A percentile compares a stretch with the other conserved stretches of the same genome.
phyloP scores from a whole-genome alignment of 2,888 invertebrate species.

The Ellobium chinense region DNA sequence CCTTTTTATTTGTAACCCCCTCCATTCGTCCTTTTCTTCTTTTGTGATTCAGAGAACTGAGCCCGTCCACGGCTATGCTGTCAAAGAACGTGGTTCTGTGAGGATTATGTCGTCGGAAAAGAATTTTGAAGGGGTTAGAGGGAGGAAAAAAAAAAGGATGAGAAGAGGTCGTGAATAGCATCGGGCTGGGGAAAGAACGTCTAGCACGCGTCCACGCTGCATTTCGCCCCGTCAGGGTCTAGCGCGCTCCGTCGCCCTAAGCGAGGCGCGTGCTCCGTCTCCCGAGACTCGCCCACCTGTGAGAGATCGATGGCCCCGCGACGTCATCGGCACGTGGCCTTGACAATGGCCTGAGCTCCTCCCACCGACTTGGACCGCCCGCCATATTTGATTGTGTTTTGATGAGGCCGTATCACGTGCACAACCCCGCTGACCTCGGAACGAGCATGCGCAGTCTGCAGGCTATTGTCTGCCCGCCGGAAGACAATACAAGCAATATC shows the following conservation, averaged over 20 bases:
- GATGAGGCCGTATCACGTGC: slow-evolving; percentile 41
- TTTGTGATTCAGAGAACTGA: too few species aligned
- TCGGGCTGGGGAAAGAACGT: not conserved
- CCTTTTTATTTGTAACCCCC: too few species aligned
- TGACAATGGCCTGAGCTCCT: slow-evolving; percentile 6
- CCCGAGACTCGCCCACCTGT: slow-evolving; percentile 30
- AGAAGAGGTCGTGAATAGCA: not conserved
- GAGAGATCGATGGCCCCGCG: slow-evolving; percentile 28
- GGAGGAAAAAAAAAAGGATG: too few species aligned
- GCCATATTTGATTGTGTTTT: slow-evolving; percentile 44
- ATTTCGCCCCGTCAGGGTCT: not conserved
- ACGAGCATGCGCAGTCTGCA: slow-evolving; percentile 35
- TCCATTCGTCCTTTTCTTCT: too few species aligned
- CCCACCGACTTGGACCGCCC: slow-evolving; percentile 10
- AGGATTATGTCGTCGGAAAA: too few species aligned
- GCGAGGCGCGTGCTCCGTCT: slow-evolving; percentile 18
- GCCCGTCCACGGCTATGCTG: too few species aligned
- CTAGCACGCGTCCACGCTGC: not conserved
- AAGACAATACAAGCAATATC: slow-evolving; percentile 33
- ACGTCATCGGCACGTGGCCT: slow-evolving; percentile 42
- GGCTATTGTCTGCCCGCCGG: slow-evolving; percentile 8
- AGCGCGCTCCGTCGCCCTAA: not conserved
- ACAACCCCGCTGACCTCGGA: slow-evolving; percentile 20
- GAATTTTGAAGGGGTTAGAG: too few species aligned
- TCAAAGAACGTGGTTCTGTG: too few species aligned